Base-by-base conservation (phyloP, 1,140 invertebrate genomes). In the Drosophila micromelanica region DNA sequence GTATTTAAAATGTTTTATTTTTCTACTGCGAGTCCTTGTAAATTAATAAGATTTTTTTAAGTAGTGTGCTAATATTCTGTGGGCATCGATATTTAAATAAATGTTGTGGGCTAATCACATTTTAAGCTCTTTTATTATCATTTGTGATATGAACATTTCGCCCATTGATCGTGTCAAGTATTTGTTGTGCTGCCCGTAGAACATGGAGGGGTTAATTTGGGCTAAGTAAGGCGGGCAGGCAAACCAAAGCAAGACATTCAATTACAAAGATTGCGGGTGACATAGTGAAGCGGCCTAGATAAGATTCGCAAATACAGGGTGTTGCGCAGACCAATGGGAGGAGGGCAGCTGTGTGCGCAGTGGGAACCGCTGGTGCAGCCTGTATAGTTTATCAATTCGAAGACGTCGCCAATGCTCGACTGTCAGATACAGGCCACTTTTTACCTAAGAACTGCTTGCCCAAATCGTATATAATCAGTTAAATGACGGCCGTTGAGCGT, bases 401-500 rank as follows among this genome's bases (percentile, higher is more conserved):
- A 52, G 78, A 56, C 46, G 27, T 20, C 32, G 45, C 32, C 46
- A 70, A 70, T 70, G 52, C n/a, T 27, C 20, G 63, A 63, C 69
- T 46, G 61, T 64, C 55, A 35, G 56, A 52, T 72, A 59, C 67
- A 56, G 62, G 63, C 65, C 69, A 43, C 56, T 63, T 75, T 51
- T 59, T 56, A 62, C 60, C 82, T 86, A 86, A 90, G 76, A 90
- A 84, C 69, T 63, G 73, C 63, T 75, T 74, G 76, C 65, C 67
- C 69, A 72, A 76, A 78, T 86, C 76, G 56, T 82, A 86, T 80
- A 76, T 86, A 82, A 86, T 91, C 90, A 91, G 90, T 91, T 86
- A 82, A 90, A 77, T 68, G 85, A 89, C 84, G 84, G 80, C 84
- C 82, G 78, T 82, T 60, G 59, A 78, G 69, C 76, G 76, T 49